A percentile compares a stretch with the other conserved stretches of the same genome.
These are phyloP conservation scores for Myotis planiceps DNA, from an alignment of 2,797 vertebrate genomes.

Conservation along the genomic window DNA sequence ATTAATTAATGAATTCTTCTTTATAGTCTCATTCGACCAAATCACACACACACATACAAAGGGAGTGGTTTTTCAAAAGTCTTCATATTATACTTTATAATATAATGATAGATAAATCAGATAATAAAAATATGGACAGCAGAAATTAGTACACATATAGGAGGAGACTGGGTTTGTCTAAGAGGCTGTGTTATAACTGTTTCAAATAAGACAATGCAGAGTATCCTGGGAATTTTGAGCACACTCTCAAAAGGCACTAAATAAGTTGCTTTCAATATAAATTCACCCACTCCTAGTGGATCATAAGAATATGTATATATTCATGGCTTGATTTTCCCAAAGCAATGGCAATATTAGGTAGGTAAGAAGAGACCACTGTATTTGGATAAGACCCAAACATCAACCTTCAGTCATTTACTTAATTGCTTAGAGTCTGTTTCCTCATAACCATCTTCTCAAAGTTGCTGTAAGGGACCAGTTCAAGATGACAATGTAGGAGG, in stretches of 20 bases:
- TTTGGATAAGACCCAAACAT: not conserved
- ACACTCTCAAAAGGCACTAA: not conserved
- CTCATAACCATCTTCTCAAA: not conserved
- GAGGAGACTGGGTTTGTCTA: not conserved
- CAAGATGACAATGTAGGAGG: not conserved
- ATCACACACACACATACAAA: not conserved
- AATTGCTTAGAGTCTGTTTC: not conserved
- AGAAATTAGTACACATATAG: not conserved
- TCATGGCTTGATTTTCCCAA: not conserved
- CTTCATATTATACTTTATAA: not conserved
- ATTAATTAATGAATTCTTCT: not conserved
- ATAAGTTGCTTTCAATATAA: not conserved
- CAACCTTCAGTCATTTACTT: not conserved
- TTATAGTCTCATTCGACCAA: not conserved
- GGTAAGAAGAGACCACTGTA: not conserved
- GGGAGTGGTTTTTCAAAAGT: not conserved
- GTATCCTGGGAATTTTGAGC: not conserved
- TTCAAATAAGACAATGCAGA: not conserved
- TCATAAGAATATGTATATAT: not conserved
- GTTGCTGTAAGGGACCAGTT: not conserved
- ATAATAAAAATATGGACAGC: not conserved
- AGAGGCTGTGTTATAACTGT: not conserved
- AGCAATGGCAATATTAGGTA: not conserved
- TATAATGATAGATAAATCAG: not conserved
- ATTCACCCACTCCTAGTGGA: not conserved